Conservation (phyloP, 2,797 vertebrate genomes). For the Sus cebifrons region DNA sequence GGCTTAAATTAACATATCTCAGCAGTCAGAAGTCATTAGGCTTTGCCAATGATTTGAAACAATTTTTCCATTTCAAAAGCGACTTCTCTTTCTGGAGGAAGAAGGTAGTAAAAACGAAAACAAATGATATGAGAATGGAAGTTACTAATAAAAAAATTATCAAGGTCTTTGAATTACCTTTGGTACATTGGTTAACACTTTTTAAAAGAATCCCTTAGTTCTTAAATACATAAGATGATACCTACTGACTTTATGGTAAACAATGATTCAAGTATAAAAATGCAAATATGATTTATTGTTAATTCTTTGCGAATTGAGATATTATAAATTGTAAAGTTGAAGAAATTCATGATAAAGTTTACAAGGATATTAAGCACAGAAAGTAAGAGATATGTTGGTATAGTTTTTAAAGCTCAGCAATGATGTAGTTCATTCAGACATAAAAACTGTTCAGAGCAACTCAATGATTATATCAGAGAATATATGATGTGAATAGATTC, state of each 20-base stretch:
- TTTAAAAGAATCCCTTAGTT: constrained; percentile 82
- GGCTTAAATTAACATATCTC: constrained; percentile 94
- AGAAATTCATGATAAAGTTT: constrained; percentile 82
- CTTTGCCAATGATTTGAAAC: constrained; percentile 92
- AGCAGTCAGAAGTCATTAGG: constrained; percentile 93
- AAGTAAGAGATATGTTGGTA: constrained; percentile 70
- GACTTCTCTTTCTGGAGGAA: constrained; percentile 89
- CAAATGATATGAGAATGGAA: constrained; percentile 87
- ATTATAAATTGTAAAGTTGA: constrained; percentile 83
- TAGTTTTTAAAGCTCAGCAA: constrained; percentile 70
- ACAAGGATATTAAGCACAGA: constrained; percentile 75
- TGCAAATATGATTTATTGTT: constrained; percentile 80
- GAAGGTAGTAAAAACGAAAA: constrained; percentile 88
- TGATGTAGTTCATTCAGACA: constrained; percentile 51
- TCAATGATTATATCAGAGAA: neutral
- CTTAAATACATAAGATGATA: constrained; percentile 84
- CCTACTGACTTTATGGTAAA: constrained; percentile 85
- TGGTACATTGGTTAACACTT: constrained; percentile 86
- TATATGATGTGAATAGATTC: constrained; percentile 35
- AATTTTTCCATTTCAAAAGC: constrained; percentile 93
- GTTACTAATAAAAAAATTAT: constrained; percentile 86
- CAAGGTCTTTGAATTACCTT: constrained; percentile 84
- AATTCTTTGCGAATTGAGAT: constrained; percentile 78
- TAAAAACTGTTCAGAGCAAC: constrained; percentile 38
- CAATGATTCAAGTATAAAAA: constrained; percentile 83